These are phyloP conservation scores for honey bee (Apis mellifera) DNA, from an alignment of 1,140 invertebrate genomes.

Conservation along the genomic window DNA sequence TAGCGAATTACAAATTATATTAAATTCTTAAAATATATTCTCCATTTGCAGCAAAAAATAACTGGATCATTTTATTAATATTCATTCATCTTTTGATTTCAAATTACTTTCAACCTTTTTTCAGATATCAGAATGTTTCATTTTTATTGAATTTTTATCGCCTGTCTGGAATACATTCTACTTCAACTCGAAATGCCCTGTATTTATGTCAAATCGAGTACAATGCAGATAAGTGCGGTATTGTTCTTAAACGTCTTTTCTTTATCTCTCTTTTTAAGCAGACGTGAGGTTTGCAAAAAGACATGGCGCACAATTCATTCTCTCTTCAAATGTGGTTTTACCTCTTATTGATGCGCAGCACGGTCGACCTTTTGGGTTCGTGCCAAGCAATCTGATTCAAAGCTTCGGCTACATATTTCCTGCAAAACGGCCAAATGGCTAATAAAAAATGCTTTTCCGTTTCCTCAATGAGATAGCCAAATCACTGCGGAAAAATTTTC, in stretches of 20 bases:
- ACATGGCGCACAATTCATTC: neutral
- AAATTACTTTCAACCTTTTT: neutral
- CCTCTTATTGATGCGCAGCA: constrained; percentile 37
- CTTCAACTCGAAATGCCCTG: neutral
- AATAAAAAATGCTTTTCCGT: constrained; percentile 24
- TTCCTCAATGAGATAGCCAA: neutral
- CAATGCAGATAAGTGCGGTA: neutral
- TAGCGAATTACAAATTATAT: too few species aligned
- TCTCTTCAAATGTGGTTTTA: constrained; percentile 14
- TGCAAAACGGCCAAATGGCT: neutral
- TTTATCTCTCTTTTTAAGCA: constrained; percentile 11
- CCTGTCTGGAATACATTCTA: neutral
- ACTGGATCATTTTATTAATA: too few species aligned
- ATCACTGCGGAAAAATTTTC: neutral
- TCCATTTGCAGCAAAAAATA: neutral
- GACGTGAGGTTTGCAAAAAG: neutral
- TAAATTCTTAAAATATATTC: neutral
- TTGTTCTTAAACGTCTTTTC: neutral
- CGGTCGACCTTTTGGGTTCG: constrained; percentile 46
- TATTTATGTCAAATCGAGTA: neutral
- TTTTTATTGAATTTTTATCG: neutral
- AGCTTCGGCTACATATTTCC: constrained; percentile 2
- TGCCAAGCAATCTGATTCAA: constrained; percentile 35
- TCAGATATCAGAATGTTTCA: neutral
- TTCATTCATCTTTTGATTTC: neutral